Base-by-base conservation (phyloP, 2,113 vertebrate species). In the Zapornia atra region DNA sequence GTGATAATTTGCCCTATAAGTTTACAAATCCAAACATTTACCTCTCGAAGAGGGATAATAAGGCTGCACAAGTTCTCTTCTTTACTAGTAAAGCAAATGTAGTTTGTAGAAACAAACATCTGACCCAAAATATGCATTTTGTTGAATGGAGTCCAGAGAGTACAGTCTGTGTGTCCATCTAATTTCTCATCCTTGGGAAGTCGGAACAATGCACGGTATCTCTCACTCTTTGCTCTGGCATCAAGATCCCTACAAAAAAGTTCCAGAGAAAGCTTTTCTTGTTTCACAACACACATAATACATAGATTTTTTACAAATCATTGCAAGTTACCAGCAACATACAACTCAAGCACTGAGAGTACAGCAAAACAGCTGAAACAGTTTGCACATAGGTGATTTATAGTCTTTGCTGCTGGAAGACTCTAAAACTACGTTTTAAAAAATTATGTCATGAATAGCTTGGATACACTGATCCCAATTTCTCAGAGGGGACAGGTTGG, bases 91-190 rank as follows among this genome's bases (percentile, higher is more conserved):
- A 99, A 99, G 98, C 99, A 99, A 98, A 99, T 99, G 96, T 99
- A 99, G 97, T 99, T 99, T 38, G 99, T 99, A 96, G 99, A 99
- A 79, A 99, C 99, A 94, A 99, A 99, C 99, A 99, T 99, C 96
- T 99, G 99, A 24, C 99, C 99, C 98, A 99, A 98, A 96, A 99
- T 99, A 96, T 99, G 99, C 98, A 98, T 99, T 98, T 99, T 99
- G 97, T 99, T 99, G 94, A 99, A 99, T 5, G 99, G 99, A 15
- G 99, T 99, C 99, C 99, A 99, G 50, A 99, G 98, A 33, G 99
- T 99, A 93, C 99, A 99, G 97, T 99, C 99, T 3, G 99, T 99
- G 97, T 99, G 99, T 26, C 99, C 99, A 26, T 99, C 99, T 82
- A 99, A 92, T 66, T 99, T 99, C 94, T 99, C 99, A 84, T 99